Evolutionary conservation across 2,888 invertebrate genomes (phyloP).

Genomic region (Exocentrus adspersus): DNA sequence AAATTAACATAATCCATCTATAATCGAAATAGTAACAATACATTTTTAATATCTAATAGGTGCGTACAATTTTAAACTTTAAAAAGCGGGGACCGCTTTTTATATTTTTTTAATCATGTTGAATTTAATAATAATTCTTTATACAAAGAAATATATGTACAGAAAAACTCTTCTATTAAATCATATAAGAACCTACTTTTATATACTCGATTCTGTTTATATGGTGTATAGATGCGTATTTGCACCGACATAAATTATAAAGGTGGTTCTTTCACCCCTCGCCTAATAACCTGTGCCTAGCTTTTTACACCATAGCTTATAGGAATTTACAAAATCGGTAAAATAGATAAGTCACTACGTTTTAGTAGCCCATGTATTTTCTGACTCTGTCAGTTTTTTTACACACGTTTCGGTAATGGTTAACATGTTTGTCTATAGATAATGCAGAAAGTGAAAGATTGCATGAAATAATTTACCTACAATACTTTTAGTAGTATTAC

Average conservation of each 20-base stretch:
- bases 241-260: constrained; percentile 43
- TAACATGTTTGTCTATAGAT: background rate
- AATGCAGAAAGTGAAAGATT: constrained; percentile 1
- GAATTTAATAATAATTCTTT: background rate
- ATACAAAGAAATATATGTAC: background rate
- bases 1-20: too few relatives aligned
- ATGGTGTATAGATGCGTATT: constrained; percentile 39
- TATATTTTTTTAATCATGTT: background rate
- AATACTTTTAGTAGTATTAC: background rate
- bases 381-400: constrained; percentile 3
- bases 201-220: constrained; percentile 27
- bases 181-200: constrained; percentile 34
- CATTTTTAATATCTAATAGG: too few relatives aligned
- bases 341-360: constrained; percentile 1
- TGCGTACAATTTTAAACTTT: too few relatives aligned
- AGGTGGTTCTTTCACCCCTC: constrained; percentile 42
- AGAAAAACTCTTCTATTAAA: constrained; percentile 33
- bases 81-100: too few relatives aligned
- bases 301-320: constrained; percentile 54
- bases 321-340: constrained; percentile 37
- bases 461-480: background rate
- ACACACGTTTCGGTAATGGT: background rate
- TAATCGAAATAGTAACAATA: too few relatives aligned
- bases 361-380: background rate
- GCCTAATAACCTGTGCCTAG: constrained; percentile 58